Percentiles rank a stretch among this genome's conserved stretches.
Evolutionary conservation across 2,797 vertebrate species (phyloP).

Genomic region (Peromyscus nudipes): DNA sequence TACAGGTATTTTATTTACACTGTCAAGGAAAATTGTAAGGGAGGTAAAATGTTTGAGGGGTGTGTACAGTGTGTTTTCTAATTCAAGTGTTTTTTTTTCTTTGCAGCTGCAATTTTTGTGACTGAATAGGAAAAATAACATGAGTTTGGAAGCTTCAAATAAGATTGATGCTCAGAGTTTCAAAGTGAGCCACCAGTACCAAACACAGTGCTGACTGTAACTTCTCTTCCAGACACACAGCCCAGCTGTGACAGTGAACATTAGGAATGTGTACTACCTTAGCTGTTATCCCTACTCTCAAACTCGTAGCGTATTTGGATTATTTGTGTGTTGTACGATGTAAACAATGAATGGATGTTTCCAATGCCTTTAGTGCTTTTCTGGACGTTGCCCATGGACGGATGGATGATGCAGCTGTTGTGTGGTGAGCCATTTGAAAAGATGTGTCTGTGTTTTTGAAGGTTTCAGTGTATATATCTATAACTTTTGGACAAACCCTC

Average conservation of each 20-base stretch:
- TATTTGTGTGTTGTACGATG: slow-evolving; percentile 92
- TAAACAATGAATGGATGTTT: slow-evolving; percentile 95
- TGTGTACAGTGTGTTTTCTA: slow-evolving; percentile 5
- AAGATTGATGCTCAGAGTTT: slow-evolving; percentile 89
- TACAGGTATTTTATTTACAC: background rate
- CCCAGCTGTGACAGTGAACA: slow-evolving; percentile 98
- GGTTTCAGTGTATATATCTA: slow-evolving; percentile 92
- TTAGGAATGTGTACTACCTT: slow-evolving; percentile 96
- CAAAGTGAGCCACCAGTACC: slow-evolving; percentile 93
- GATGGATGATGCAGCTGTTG: slow-evolving; percentile 90
- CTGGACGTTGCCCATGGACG: slow-evolving; percentile 88
- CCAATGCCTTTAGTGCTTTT: slow-evolving; percentile 92
- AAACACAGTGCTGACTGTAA: slow-evolving; percentile 91
- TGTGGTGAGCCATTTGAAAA: slow-evolving; percentile 92
- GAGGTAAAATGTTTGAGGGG: background rate
- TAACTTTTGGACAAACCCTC: slow-evolving; percentile 92
- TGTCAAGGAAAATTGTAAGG: background rate
- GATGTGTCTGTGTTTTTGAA: slow-evolving; percentile 93
- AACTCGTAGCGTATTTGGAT: slow-evolving; percentile 92
- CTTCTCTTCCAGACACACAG: slow-evolving; percentile 94
- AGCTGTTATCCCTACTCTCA: slow-evolving; percentile 93
- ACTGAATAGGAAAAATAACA: slow-evolving; percentile 90
- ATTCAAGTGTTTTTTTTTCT: slow-evolving; percentile 74
- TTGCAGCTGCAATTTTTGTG: slow-evolving; percentile 92
- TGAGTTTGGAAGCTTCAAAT: slow-evolving; percentile 89